These are phyloP conservation scores for Vanessa atalanta DNA, from an alignment of 1,140 invertebrate species.

Conservation along the genomic window DNA sequence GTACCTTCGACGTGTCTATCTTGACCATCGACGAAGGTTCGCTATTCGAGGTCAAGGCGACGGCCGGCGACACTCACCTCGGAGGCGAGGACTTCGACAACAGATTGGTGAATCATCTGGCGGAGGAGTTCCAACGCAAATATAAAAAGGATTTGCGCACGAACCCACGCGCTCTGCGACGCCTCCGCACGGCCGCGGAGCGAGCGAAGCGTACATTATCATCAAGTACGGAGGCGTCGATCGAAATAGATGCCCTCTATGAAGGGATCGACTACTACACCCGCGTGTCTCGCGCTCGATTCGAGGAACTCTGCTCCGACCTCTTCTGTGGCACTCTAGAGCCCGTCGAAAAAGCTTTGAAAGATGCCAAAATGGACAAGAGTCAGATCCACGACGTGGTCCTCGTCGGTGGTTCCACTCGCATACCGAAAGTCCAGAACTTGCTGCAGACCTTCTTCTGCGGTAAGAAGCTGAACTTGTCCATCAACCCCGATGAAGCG, in stretches of 20 bases:
- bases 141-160: slow-evolving; percentile 76
- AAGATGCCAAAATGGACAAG: slow-evolving; percentile 86
- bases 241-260: slow-evolving; percentile 79
- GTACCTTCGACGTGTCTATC: slow-evolving; percentile 86
- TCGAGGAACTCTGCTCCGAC: slow-evolving; percentile 80
- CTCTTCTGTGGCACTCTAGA: slow-evolving; percentile 80
- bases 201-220: slow-evolving; percentile 80
- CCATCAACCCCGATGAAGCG: slow-evolving; percentile 80
- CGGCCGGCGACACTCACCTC: slow-evolving; percentile 82
- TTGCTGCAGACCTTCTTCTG: slow-evolving; percentile 78
- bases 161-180: slow-evolving; percentile 80
- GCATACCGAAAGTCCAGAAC: slow-evolving; percentile 82
- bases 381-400: slow-evolving; percentile 85
- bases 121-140: slow-evolving; percentile 78
- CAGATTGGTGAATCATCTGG: slow-evolving; percentile 85
- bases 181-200: slow-evolving; percentile 84
- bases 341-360: slow-evolving; percentile 83
- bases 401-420: slow-evolving; percentile 86
- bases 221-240: slow-evolving; percentile 77
- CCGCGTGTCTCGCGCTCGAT: slow-evolving; percentile 72
- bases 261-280: slow-evolving; percentile 80
- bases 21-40: slow-evolving; percentile 82
- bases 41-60: slow-evolving; percentile 81
- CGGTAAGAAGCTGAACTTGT: slow-evolving; percentile 79
- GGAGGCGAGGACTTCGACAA: slow-evolving; percentile 90